Evolutionary conservation across 2,113 vertebrate species (phyloP).

Genomic region (Collichthys lucidus): DNA sequence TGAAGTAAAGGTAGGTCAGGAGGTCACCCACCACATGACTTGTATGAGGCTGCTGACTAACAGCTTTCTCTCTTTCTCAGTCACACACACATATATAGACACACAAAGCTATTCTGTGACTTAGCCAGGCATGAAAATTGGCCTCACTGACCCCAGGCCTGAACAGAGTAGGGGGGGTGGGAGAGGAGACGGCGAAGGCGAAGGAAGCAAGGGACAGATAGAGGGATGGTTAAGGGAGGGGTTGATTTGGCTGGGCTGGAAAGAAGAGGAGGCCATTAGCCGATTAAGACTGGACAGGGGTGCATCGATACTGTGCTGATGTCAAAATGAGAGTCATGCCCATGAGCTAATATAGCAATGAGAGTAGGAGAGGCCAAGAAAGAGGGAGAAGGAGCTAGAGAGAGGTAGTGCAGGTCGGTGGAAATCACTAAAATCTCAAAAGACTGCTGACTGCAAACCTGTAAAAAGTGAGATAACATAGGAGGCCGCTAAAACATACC

Average conservation of each 20-base stretch:
- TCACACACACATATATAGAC: conserved; percentile 26
- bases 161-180: conserved; percentile 51
- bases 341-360: conserved; percentile 76
- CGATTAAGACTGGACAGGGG: conserved; percentile 82
- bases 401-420: conserved; percentile 57
- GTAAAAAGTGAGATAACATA: conserved; percentile 63
- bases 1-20: conserved; percentile 72
- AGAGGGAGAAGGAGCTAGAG: conserved; percentile 46
- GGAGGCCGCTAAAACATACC: conserved; percentile 58
- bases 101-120: conserved; percentile 78
- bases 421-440: conserved; percentile 65
- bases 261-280: conserved; percentile 84
- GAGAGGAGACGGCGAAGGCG: conserved; percentile 64
- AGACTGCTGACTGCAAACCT: conserved; percentile 62
- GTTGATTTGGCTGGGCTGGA: conserved; percentile 73
- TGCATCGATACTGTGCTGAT: conserved; percentile 82
- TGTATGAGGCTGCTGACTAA: conserved; percentile 77
- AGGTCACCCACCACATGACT: conserved; percentile 81
- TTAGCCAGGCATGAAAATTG: conserved; percentile 84
- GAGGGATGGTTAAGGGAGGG: conserved; percentile 68
- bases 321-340: conserved; percentile 80
- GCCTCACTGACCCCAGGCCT: conserved; percentile 78
- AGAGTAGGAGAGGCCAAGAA: conserved; percentile 64
- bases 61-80: conserved; percentile 33
- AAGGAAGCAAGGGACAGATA: conserved; percentile 69